phyloP scores from a whole-genome alignment of 2,113 vertebrate species.

The Dipodomys ordii region DNA sequence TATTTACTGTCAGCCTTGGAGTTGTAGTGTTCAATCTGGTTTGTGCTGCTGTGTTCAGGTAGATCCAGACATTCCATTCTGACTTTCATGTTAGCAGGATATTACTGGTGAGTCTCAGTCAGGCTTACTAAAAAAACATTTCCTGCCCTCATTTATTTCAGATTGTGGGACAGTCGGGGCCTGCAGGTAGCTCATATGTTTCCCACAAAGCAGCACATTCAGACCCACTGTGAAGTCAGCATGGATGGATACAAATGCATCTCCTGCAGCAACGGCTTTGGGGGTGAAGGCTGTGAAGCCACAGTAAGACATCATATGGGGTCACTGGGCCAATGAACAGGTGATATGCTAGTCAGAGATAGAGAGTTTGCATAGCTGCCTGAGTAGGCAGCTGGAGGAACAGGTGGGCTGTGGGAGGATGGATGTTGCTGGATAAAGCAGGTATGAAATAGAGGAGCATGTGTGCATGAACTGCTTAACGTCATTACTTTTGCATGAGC shows the following conservation, averaged over 20 bases:
- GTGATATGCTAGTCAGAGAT: background rate
- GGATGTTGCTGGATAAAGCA: background rate
- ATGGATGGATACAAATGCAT: slow-evolving; percentile 90
- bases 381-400: background rate
- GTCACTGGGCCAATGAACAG: too few species aligned
- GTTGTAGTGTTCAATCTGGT: background rate
- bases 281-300: slow-evolving; percentile 94
- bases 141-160: slow-evolving; percentile 74
- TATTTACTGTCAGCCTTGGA: slow-evolving; percentile 30
- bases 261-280: slow-evolving; percentile 94
- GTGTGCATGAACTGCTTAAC: background rate
- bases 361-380: background rate
- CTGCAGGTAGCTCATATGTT: slow-evolving; percentile 94
- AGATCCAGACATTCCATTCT: background rate
- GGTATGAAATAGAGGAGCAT: background rate
- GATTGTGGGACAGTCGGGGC: slow-evolving; percentile 95
- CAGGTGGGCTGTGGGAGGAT: background rate
- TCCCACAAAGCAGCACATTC: slow-evolving; percentile 94
- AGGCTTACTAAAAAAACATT: background rate
- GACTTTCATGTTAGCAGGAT: background rate
- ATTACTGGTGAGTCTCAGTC: background rate
- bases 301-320: slow-evolving; percentile 88
- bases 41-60: background rate
- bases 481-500: slow-evolving; percentile 20
- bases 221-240: slow-evolving; percentile 95